Evolutionary conservation across 2,113 vertebrate species (phyloP).

Genomic region (Urocynchramus pylzowi): DNA sequence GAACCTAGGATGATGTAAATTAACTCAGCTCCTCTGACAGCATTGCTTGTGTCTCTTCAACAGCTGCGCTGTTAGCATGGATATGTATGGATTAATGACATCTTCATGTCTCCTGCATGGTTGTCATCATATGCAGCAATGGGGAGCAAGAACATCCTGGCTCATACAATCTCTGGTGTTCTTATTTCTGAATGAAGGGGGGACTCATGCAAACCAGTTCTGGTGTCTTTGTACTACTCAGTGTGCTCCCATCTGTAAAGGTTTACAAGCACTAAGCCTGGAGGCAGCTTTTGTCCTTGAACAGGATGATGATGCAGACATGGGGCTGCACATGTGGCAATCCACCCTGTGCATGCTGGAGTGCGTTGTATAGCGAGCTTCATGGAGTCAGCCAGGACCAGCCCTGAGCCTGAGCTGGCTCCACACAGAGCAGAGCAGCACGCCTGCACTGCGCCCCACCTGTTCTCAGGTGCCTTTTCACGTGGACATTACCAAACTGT

Average conservation of each 20-base stretch:
- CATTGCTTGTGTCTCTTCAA: background rate
- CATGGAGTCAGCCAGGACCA: background rate
- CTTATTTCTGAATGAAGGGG: background rate
- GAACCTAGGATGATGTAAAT: background rate
- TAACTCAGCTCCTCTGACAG: background rate
- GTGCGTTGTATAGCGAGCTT: background rate
- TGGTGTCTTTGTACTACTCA: background rate
- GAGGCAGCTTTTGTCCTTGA: background rate
- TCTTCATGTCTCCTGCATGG: background rate
- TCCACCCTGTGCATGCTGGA: background rate
- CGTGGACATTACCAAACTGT: accelerated
- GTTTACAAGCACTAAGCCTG: background rate
- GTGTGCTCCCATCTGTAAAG: background rate
- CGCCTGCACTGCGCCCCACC: accelerated
- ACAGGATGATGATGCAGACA: background rate
- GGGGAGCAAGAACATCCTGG: background rate
- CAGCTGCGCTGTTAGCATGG: background rate
- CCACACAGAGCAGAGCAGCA: background rate
- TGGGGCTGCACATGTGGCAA: background rate
- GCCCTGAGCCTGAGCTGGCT: background rate
- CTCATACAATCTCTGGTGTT: background rate
- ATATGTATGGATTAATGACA: background rate
- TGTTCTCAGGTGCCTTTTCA: background rate
- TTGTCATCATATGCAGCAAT: background rate
- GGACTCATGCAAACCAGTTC: background rate